These are phyloP conservation scores for Climacteris rufus DNA, from an alignment of 2,113 vertebrate genomes.

Conservation along the genomic window DNA sequence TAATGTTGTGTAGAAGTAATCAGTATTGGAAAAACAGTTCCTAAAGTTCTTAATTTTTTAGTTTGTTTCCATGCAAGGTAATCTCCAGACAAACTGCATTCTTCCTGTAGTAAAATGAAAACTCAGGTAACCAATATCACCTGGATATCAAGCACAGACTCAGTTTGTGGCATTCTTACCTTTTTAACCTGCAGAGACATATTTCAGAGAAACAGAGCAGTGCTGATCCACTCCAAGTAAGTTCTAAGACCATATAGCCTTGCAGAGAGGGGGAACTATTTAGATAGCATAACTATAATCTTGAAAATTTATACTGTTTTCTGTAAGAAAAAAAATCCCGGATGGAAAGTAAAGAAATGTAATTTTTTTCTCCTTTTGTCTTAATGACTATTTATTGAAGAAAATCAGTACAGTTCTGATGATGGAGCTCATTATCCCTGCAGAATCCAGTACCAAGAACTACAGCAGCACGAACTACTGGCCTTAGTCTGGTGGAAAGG, in stretches of 20 bases:
- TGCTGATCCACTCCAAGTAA: background rate
- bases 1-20: background rate
- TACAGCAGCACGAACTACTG: background rate
- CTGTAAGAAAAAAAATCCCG: background rate
- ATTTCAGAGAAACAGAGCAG: background rate
- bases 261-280: background rate
- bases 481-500: background rate
- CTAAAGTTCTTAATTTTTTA: background rate
- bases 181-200: background rate
- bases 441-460: background rate
- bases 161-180: background rate
- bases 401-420: background rate
- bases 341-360: background rate
- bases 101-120: background rate
- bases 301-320: background rate
- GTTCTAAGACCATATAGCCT: background rate
- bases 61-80: background rate
- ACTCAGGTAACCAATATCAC: background rate
- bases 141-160: background rate
- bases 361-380: background rate
- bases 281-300: background rate
- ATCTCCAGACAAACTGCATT: background rate
- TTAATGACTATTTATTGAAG: background rate
- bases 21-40: background rate
- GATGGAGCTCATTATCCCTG: background rate